Evolutionary conservation across 2,888 invertebrate species (phyloP), one percentile per base, ranked within the genome.

Genomic region (Drosophila ochracea): DNA sequence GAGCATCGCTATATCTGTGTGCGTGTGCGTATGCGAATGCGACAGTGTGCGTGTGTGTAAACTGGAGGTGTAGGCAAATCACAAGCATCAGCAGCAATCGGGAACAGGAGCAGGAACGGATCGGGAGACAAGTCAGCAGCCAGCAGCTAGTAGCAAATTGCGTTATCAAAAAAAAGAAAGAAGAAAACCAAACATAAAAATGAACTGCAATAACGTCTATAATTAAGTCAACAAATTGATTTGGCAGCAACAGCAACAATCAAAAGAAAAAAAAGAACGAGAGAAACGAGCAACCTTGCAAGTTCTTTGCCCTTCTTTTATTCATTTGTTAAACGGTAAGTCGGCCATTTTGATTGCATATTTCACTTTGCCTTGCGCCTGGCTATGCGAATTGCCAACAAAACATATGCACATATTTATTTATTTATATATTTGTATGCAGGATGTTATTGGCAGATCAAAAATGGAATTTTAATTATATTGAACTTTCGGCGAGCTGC

Each of bases 311-410:
- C 60, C 71, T 63, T 68, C 61, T 68, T 65, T 81, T 49, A 72
- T 66, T 63, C 78, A 74, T 75, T 72, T 55, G 49, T 76, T 73
- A 76, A 80, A 87, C 77, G 88, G 84, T 85, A 84, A 87, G 84
- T 87, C 70, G 52, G 84, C 84, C 84, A 87, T 84, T 79, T 86
- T 87, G 43, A 76, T 84, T 87, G 73, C 65, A 73, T 25, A 76
- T 74, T 84, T 72, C 41, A 55, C 57, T 52, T 69, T 63, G 30
- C 9, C 28, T 68, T 78, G 66, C 37, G 63, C 61, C 62, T 67
- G 16, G 16, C 47, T 66, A 21, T 30, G 10, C 30, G 30, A 66
- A 67, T 62, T 69, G 62, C 58, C 63, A 30, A 35, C 16, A n/a
- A 39, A 39, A 37, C 35, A 25, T 37, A 28, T 53, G 37, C 19